Evolutionary conservation across 1,140 invertebrate genomes (phyloP), one percentile per base, ranked within the genome.

Genomic region (Ceratina calcarata): DNA sequence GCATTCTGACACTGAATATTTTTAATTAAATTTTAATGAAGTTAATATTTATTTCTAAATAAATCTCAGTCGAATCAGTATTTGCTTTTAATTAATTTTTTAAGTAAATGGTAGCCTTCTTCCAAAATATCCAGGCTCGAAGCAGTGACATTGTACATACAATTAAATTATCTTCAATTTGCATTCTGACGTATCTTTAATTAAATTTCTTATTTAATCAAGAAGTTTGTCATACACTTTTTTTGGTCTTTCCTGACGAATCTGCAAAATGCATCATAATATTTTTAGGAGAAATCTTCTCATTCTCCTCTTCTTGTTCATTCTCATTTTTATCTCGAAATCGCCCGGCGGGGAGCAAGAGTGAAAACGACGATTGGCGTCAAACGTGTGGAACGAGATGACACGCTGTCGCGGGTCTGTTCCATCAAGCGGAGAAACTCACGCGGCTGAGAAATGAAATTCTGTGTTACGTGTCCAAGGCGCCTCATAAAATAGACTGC

Each of bases 401-500:
- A 61, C 27, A 81, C 55, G 71, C n/a, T 8, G 37, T 45, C 24
- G 49, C 3, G 66, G 16, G n/a, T 68, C 22, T 58, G 60, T 3
- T 22, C 61, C 71, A 71, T 22, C 61, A 53, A 65, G 20, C n/a
- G 58, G 7, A 70, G 62, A 24, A 58, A 79, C 74, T 71, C 62
- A 58, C 80, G 18, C 58, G 58, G 55, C 69, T 45, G 37, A 6
- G 71, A 89, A 76, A 89, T 77, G 71, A 78, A 87, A 76, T 83
- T 85, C 73, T 61, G 69, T 74, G 78, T 75, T 68, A 72, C 85
- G 77, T 78, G 78, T 81, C 85, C 87, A 84, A 83, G 89, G 86
- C 74, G 81, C 77, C 82, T 89, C 88, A 86, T 89, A 85, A 91
- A 89, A 91, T 88, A 90, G 86, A 45, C 78, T 77, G 89, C 71